A percentile compares a stretch with the other conserved stretches of the same genome.
Evolutionary conservation across 2,888 invertebrate genomes (phyloP).

Genomic region (Vandiemenella viatica): DNA sequence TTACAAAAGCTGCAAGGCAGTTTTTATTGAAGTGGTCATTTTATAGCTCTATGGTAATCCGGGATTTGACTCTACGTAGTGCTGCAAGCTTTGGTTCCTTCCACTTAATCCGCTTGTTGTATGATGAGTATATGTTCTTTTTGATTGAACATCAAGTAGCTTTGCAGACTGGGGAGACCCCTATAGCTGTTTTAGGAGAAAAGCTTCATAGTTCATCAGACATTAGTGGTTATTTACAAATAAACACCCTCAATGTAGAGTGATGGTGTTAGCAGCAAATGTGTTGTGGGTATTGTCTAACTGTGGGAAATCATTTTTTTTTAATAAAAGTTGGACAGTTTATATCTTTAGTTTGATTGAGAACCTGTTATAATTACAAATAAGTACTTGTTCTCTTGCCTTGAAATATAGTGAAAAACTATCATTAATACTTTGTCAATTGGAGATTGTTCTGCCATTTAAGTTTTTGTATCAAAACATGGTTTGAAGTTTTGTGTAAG

Average conservation of each 20-base stretch:
- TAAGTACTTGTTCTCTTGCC: no score
- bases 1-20: constrained; percentile 72
- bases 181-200: constrained; percentile 86
- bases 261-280: no score
- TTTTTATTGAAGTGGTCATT: constrained; percentile 49
- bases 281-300: no score
- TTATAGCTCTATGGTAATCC: constrained; percentile 85
- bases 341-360: no score
- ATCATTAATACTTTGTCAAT: no score
- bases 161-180: constrained; percentile 72
- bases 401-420: no score
- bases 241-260: not conserved
- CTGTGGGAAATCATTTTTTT: no score
- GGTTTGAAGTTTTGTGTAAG: no score
- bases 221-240: not conserved
- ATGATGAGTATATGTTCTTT: constrained; percentile 99
- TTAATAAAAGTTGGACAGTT: no score
- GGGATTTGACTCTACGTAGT: constrained; percentile 87
- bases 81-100: constrained; percentile 98
- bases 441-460: no score
- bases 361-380: no score
- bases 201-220: not conserved
- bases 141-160: constrained; percentile 94
- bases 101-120: constrained; percentile 90
- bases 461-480: no score